Conservation (phyloP, 2,888 invertebrate species). For the Rhaphigaster nebulosa region DNA sequence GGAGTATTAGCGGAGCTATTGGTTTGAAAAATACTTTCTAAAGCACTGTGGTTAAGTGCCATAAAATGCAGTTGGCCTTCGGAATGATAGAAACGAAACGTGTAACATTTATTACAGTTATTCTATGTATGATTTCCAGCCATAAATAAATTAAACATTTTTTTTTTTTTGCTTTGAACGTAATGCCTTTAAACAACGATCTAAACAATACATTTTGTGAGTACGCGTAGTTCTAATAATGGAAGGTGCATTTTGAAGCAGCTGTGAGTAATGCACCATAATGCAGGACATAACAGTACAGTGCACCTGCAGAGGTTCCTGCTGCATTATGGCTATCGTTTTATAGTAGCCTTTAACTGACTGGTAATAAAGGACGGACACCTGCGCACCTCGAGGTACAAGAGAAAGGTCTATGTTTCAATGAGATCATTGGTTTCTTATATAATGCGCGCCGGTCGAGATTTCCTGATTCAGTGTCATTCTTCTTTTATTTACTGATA, state of each 20-base stretch:
- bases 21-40: background rate
- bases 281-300: conserved; percentile 2
- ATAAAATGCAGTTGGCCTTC: background rate
- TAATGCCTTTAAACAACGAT: background rate
- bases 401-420: background rate
- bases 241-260: background rate
- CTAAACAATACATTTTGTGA: background rate
- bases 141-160: background rate
- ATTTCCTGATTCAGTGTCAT: background rate
- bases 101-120: background rate
- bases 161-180: background rate
- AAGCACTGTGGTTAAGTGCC: background rate
- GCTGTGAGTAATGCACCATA: conserved; percentile 27
- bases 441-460: background rate
- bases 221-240: background rate
- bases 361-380: background rate
- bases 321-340: background rate
- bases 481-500: background rate
- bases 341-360: conserved; percentile 4
- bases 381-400: background rate
- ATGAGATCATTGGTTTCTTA: conserved; percentile 3
- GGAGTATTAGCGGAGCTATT: background rate
- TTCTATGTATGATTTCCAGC: background rate
- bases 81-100: background rate
- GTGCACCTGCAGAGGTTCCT: conserved; percentile 6